These are phyloP conservation scores for Drosophila nr. fundita DNA, from an alignment of 2,888 invertebrate species.

Conservation along the genomic window DNA sequence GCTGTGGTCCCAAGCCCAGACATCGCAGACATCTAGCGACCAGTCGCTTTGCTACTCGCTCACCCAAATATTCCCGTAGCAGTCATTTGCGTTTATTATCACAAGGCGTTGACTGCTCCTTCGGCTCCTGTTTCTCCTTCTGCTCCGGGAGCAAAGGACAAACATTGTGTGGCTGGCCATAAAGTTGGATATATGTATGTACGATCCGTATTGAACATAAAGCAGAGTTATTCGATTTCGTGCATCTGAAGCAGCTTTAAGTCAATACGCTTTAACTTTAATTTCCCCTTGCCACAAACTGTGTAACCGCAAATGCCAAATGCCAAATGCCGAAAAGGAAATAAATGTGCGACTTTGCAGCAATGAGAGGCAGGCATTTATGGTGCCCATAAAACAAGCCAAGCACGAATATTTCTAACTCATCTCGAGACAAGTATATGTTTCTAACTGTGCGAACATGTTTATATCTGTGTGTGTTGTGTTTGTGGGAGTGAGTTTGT, in stretches of 20 bases:
- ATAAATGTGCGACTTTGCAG: constrained; percentile 78
- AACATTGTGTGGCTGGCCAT: constrained; percentile 19
- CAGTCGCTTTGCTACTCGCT: constrained; percentile 54
- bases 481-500: constrained; percentile 7
- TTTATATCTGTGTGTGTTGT: constrained; percentile 6
- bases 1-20: constrained; percentile 31
- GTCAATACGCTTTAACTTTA: constrained; percentile 57
- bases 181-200: constrained; percentile 32
- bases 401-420: constrained; percentile 73
- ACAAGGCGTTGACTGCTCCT: constrained; percentile 56
- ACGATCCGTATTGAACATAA: constrained; percentile 57
- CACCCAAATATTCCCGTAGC: constrained; percentile 73
- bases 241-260: constrained; percentile 58
- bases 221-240: constrained; percentile 67
- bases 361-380: constrained; percentile 77
- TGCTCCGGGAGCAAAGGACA: constrained; percentile 6
- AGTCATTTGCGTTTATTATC: constrained; percentile 78
- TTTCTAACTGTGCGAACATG: background rate
- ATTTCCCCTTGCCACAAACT: constrained; percentile 56
- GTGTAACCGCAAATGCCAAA: constrained; percentile 68
- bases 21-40: constrained; percentile 35
- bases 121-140: constrained; percentile 1
- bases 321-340: constrained; percentile 61
- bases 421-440: constrained; percentile 59
- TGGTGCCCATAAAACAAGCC: constrained; percentile 78